Percentiles rank a stretch among this genome's conserved stretches.
Conservation (phyloP, 2,888 invertebrate species). For the Saturnia japonica region DNA sequence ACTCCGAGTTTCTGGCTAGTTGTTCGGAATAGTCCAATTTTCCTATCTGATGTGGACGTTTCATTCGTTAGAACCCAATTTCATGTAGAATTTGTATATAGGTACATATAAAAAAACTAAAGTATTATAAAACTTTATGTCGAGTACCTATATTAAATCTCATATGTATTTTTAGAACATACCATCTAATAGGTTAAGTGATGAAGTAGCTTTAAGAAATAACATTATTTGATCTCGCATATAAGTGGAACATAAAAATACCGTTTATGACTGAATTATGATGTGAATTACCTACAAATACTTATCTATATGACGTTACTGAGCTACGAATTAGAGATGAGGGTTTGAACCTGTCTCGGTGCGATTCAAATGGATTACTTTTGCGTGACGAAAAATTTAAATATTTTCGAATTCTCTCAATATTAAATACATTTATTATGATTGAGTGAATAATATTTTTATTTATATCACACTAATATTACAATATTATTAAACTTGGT, state of each 20-base stretch:
- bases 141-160: not conserved
- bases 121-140: not conserved
- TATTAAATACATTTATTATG: not conserved
- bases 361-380: not conserved
- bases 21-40: no score
- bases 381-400: not conserved
- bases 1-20: no score
- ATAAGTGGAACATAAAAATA: not conserved
- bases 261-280: not conserved
- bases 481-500: no score
- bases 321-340: not conserved
- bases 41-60: no score
- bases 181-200: not conserved
- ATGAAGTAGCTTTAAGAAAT: not conserved
- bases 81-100: no score
- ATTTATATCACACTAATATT: no score
- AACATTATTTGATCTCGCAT: not conserved
- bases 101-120: not conserved
- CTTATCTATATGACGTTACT: not conserved
- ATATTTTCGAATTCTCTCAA: not conserved
- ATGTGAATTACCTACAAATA: not conserved
- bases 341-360: not conserved
- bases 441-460: no score
- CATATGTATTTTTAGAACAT: not conserved
- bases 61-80: no score